phyloP scores from a whole-genome alignment of 1,140 invertebrate genomes.

The Cydia pomonella region DNA sequence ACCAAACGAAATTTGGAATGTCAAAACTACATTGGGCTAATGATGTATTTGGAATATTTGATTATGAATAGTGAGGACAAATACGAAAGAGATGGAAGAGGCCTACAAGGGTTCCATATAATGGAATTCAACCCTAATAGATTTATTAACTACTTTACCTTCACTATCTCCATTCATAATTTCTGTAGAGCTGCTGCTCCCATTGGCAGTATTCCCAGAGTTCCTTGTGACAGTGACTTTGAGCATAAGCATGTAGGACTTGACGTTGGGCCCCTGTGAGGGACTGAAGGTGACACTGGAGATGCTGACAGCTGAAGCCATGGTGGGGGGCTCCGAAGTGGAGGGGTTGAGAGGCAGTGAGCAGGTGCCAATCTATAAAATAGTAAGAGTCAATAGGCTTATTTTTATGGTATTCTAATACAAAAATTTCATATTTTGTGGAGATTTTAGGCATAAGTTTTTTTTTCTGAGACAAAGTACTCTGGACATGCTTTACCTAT shows the following conservation, averaged over 20 bases:
- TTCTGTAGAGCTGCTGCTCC: constrained; percentile 73
- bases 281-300: constrained; percentile 91
- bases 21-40: too few species aligned
- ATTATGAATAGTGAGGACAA: too few species aligned
- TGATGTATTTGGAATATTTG: too few species aligned
- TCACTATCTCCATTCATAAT: constrained; percentile 77
- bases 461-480: too few species aligned
- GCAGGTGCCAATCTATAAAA: constrained; percentile 84
- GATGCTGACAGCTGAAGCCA: constrained; percentile 90
- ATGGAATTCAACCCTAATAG: too few species aligned
- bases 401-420: neutral
- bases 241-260: constrained; percentile 93
- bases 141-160: too few species aligned
- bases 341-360: constrained; percentile 91
- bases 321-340: constrained; percentile 84
- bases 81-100: too few species aligned
- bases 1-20: too few species aligned
- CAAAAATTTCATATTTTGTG: too few species aligned
- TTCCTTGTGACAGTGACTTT: constrained; percentile 83
- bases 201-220: constrained; percentile 53
- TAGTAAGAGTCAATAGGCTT: neutral
- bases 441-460: too few species aligned
- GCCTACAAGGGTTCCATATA: too few species aligned
- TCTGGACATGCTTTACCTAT: too few species aligned
- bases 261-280: constrained; percentile 90